Conservation (phyloP, 2,797 vertebrate species). For the Tapirus indicus region DNA sequence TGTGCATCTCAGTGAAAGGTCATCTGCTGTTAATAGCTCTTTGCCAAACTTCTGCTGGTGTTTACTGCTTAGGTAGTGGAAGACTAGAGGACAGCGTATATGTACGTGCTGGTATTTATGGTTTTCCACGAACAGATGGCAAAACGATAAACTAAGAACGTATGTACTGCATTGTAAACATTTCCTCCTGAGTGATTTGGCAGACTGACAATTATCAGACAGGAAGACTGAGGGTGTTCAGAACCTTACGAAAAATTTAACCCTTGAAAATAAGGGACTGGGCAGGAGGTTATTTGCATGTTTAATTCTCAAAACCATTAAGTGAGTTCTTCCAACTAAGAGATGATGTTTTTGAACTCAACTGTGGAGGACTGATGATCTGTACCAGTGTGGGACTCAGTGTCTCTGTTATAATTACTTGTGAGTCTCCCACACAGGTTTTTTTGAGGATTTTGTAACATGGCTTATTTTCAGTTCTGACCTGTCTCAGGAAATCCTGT, state of each 20-base stretch:
- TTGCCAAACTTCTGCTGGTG: conserved; percentile 27
- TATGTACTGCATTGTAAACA: conserved; percentile 43
- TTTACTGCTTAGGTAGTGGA: neutral
- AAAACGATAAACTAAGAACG: conserved; percentile 59
- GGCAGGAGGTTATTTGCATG: neutral
- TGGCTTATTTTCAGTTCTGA: neutral
- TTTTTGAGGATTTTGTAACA: conserved; percentile 26
- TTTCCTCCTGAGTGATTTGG: conserved; percentile 62
- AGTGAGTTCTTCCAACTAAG: neutral
- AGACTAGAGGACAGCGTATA: neutral
- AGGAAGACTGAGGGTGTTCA: neutral
- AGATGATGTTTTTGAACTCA: conserved; percentile 11
- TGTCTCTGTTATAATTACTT: neutral
- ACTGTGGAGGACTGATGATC: neutral
- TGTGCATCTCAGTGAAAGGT: neutral
- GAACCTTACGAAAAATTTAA: conserved; percentile 52
- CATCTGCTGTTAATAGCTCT: neutral
- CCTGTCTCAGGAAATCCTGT: neutral
- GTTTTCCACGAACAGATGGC: conserved; percentile 72
- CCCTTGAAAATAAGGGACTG: neutral
- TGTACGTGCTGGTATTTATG: neutral
- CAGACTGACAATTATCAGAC: conserved; percentile 61
- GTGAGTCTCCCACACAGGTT: neutral
- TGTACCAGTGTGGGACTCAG: neutral
- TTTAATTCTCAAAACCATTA: conserved; percentile 35